A percentile compares a stretch with the other conserved stretches of the same genome.
Conservation (phyloP, 2,797 vertebrate species). For the Microchirus variegatus region DNA sequence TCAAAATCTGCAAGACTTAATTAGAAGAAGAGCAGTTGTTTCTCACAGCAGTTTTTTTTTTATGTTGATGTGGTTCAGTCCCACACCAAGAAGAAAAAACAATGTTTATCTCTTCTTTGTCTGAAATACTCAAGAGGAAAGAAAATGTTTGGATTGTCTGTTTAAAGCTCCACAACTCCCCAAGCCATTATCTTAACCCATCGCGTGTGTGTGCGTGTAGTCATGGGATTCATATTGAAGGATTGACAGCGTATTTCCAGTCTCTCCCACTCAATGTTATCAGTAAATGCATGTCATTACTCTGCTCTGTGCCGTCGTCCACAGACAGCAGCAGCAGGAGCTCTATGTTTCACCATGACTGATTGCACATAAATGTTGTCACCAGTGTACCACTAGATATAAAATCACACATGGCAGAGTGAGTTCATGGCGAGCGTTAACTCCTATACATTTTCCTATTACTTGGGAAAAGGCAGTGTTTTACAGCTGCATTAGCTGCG, state of each 20-base stretch:
- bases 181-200: constrained; percentile 6
- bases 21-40: background rate
- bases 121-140: constrained; percentile 22
- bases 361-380: background rate
- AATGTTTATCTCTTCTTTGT: constrained; percentile 27
- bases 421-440: too few relatives aligned
- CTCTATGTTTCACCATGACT: constrained; percentile 12
- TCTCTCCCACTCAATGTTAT: constrained; percentile 45
- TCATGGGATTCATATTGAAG: constrained; percentile 24
- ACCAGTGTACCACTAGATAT: too few relatives aligned
- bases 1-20: constrained; percentile 20
- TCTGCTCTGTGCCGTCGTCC: constrained; percentile 25
- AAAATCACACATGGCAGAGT: too few relatives aligned
- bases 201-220: background rate
- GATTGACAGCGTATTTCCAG: constrained; percentile 31
- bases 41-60: constrained; percentile 11
- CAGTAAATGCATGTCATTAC: constrained; percentile 17
- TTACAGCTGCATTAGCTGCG: too few relatives aligned
- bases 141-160: constrained; percentile 33
- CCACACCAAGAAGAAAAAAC: constrained; percentile 11
- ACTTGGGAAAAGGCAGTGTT: too few relatives aligned
- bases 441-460: too few relatives aligned
- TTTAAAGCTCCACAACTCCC: constrained; percentile 26
- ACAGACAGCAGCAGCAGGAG: constrained; percentile 17
- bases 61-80: constrained; percentile 28